A percentile compares a stretch with the other conserved stretches of the same genome.
Conservation (phyloP, 2,797 vertebrate genomes). For the Cheirogaleus major region DNA sequence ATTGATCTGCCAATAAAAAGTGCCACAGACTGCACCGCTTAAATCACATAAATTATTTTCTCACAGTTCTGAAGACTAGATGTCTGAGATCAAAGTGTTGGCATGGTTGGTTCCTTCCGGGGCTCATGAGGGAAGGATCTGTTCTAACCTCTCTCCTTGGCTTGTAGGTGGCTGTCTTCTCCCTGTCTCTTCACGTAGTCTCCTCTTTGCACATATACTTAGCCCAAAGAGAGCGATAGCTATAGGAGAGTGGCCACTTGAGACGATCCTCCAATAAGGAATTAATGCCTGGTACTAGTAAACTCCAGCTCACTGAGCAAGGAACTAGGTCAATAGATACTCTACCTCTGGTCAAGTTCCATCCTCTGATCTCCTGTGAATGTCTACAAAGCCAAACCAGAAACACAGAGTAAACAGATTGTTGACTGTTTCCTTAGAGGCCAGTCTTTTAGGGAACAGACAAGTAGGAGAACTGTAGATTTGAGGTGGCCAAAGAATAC, state of each 20-base stretch:
- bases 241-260: rapidly evolving
- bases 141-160: too few species aligned
- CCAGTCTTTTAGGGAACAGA: neutral
- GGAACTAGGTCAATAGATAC: too few species aligned
- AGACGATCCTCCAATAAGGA: too few species aligned
- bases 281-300: rapidly evolving
- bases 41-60: neutral
- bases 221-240: neutral
- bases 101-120: neutral
- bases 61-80: neutral
- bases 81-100: neutral
- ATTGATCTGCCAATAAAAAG: neutral
- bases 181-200: neutral
- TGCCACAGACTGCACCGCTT: neutral
- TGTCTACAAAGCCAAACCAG: neutral
- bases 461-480: neutral
- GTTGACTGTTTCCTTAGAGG: neutral
- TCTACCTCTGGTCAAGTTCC: neutral
- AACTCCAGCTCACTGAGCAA: neutral
- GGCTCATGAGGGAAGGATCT: neutral
- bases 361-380: neutral
- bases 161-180: neutral
- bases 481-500: neutral
- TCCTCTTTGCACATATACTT: neutral
- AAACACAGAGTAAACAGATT: neutral